Percentiles rank a stretch among this genome's conserved stretches.
Conservation (phyloP, 2,797 vertebrate species). For the Siniperca obscura region DNA sequence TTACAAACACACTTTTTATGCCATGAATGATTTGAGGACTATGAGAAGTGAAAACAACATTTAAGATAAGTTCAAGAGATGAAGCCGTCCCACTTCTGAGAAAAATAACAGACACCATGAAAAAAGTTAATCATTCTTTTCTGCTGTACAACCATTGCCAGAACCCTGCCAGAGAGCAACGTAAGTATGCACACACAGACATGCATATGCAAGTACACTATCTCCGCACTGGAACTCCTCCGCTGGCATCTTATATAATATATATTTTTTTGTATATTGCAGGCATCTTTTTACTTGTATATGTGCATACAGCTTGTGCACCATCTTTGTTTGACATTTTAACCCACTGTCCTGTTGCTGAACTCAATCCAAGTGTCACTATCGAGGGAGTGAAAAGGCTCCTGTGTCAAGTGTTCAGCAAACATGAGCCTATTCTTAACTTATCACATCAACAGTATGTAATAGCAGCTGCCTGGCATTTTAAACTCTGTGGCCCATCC, state of each 20-base stretch:
- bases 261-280: not conserved
- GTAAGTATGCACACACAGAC: slow-evolving; percentile 13
- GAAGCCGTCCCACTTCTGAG: slow-evolving; percentile 50
- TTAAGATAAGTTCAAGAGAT: slow-evolving; percentile 51
- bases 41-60: slow-evolving; percentile 61
- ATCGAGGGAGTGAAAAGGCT: slow-evolving; percentile 76
- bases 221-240: slow-evolving; percentile 1
- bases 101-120: slow-evolving; percentile 57
- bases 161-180: slow-evolving; percentile 20
- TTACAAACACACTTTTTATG: slow-evolving; percentile 41
- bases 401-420: slow-evolving; percentile 82
- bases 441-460: slow-evolving; percentile 82
- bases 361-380: slow-evolving; percentile 71
- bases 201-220: not conserved
- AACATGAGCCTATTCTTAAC: slow-evolving; percentile 83
- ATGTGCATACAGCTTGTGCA: slow-evolving; percentile 11
- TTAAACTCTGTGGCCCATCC: slow-evolving; percentile 78
- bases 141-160: slow-evolving; percentile 44
- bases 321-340: slow-evolving; percentile 64
- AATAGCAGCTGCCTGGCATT: slow-evolving; percentile 81
- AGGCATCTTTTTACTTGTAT: slow-evolving; percentile 6
- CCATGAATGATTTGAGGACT: slow-evolving; percentile 41
- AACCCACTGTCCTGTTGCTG: slow-evolving; percentile 72
- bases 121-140: slow-evolving; percentile 74
- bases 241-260: not conserved